Evolutionary conservation across 1,140 invertebrate species (phyloP).

Genomic region (Lethrus apterus): DNA sequence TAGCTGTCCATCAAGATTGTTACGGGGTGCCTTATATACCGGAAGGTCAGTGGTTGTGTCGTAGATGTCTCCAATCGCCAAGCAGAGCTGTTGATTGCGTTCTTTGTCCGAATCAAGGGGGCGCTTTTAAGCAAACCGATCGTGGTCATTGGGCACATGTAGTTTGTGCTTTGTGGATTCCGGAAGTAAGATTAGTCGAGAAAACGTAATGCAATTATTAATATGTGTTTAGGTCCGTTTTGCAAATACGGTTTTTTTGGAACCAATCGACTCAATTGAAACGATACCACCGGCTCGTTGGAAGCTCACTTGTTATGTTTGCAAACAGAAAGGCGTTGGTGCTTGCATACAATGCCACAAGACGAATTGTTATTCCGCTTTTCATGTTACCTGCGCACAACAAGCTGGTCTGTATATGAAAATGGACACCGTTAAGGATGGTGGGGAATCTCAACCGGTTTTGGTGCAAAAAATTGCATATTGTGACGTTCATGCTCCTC

Average conservation of each 20-base stretch:
- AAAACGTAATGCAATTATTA: no score
- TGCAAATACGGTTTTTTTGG: slow-evolving; percentile 94
- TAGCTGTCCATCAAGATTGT: slow-evolving; percentile 98
- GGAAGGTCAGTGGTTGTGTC: slow-evolving; percentile 97
- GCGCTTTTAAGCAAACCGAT: slow-evolving; percentile 98
- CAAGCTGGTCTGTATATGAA: slow-evolving; percentile 93
- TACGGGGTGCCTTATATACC: slow-evolving; percentile 99
- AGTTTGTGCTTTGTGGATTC: slow-evolving; percentile 97
- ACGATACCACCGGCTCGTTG: slow-evolving; percentile 92
- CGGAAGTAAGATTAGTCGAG: no score
- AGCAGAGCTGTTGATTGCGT: slow-evolving; percentile 93
- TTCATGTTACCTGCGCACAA: slow-evolving; percentile 98
- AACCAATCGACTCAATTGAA: slow-evolving; percentile 94
- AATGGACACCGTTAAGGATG: slow-evolving; percentile 82
- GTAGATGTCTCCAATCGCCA: slow-evolving; percentile 88
- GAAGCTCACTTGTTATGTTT: slow-evolving; percentile 94
- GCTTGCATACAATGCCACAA: slow-evolving; percentile 98
- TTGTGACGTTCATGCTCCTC: slow-evolving; percentile 89
- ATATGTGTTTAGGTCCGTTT: no score
- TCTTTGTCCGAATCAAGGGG: slow-evolving; percentile 95
- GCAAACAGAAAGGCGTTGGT: slow-evolving; percentile 87
- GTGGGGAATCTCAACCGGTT: slow-evolving; percentile 54
- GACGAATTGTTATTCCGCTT: slow-evolving; percentile 92
- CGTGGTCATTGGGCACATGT: slow-evolving; percentile 96
- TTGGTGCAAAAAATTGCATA: slow-evolving; percentile 93